Conservation (phyloP, 2,797 vertebrate genomes). For the Eospalax fontanierii region DNA sequence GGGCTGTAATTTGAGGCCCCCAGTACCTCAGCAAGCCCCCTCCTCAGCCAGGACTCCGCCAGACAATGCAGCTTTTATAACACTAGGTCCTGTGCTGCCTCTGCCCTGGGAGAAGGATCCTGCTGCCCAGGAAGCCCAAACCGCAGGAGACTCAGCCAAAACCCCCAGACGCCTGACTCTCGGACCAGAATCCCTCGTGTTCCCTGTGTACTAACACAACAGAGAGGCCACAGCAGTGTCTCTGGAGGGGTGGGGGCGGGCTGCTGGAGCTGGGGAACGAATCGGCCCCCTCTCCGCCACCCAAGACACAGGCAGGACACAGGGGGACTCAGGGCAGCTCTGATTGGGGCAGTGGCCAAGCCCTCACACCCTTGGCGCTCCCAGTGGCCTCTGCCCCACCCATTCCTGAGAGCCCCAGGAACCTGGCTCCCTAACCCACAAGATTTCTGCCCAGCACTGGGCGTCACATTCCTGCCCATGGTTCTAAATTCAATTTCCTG, state of each 20-base stretch:
- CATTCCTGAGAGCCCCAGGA: background rate
- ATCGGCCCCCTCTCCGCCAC: background rate
- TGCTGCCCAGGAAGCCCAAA: conserved; percentile 86
- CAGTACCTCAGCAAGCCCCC: conserved; percentile 67
- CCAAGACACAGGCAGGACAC: background rate
- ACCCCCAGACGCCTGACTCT: conserved; percentile 77
- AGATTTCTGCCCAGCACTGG: conserved; percentile 70
- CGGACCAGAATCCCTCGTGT: conserved; percentile 72
- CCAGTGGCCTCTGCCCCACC: conserved; percentile 4
- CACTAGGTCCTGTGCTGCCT: conserved; percentile 1
- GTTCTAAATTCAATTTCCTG: conserved; percentile 88
- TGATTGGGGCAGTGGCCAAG: conserved; percentile 39
- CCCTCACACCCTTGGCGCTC: conserved; percentile 37
- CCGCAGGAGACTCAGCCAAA: conserved; percentile 84
- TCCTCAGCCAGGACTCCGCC: conserved; percentile 75
- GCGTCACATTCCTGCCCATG: conserved; percentile 78
- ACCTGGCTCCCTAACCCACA: conserved; percentile 65
- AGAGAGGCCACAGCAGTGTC: background rate
- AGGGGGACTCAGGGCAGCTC: background rate
- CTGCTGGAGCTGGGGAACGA: background rate
- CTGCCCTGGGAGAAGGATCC: conserved; percentile 70
- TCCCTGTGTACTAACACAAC: conserved; percentile 28
- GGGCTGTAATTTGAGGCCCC: conserved; percentile 69
- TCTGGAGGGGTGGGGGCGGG: background rate
- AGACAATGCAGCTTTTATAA: conserved; percentile 78